Conservation (phyloP, 1,140 invertebrate genomes). For the Leptinotarsa defecta region DNA sequence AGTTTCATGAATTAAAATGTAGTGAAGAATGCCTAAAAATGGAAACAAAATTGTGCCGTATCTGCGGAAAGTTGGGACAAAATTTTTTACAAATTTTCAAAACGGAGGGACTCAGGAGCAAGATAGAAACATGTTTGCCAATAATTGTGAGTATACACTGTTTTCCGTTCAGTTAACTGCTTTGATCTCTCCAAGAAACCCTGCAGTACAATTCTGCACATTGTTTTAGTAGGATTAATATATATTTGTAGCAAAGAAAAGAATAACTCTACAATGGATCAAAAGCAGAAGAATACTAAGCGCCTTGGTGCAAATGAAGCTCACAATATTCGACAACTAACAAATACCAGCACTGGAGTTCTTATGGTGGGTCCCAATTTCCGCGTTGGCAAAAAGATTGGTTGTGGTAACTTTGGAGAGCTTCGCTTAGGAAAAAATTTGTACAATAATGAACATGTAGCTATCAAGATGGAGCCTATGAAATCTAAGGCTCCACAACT, state of each 20-base stretch:
- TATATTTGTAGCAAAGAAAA: constrained; percentile 23
- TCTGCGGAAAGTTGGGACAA: constrained; percentile 46
- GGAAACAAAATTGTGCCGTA: constrained; percentile 51
- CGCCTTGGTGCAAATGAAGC: constrained; percentile 58
- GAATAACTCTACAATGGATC: constrained; percentile 10
- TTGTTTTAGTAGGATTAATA: constrained; percentile 26
- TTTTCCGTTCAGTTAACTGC: constrained; percentile 15
- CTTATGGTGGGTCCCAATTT: constrained; percentile 99
- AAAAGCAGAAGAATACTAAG: constrained; percentile 19
- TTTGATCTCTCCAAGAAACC: not conserved
- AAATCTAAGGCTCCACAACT: constrained; percentile 99
- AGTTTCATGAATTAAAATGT: not conserved
- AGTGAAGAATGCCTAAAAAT: constrained; percentile 38
- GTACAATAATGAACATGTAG: constrained; percentile 99
- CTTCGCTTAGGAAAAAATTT: constrained; percentile 99
- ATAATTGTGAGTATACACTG: constrained; percentile 49
- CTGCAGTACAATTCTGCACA: constrained; percentile 18
- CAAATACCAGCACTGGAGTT: constrained; percentile 78
- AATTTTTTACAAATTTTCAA: constrained; percentile 50
- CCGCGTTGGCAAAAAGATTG: constrained; percentile 99
- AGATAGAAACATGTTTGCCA: constrained; percentile 55
- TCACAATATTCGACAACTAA: constrained; percentile 74
- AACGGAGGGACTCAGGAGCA: constrained; percentile 52
- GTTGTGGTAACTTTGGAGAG: constrained; percentile 99
- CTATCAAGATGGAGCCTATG: constrained; percentile 99